phyloP scores from a whole-genome alignment of 2,797 vertebrate species.

The Poecilia velifera region DNA sequence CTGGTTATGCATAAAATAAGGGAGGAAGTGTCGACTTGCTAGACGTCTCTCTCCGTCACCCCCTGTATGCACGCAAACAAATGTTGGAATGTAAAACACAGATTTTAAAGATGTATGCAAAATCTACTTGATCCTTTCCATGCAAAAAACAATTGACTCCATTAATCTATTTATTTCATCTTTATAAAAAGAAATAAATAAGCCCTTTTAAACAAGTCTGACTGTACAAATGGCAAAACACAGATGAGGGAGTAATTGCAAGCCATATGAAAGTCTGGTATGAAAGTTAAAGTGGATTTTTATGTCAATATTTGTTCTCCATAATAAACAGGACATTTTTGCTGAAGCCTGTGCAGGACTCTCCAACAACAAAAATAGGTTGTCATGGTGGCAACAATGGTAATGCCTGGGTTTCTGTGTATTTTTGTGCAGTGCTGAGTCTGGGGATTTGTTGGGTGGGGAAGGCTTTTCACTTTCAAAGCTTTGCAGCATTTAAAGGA shows the following conservation, averaged over 20 bases:
- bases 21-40: conserved; percentile 27
- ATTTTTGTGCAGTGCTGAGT: background rate
- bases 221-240: background rate
- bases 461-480: conserved; percentile 1
- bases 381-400: background rate
- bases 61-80: conserved; percentile 28
- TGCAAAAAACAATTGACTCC: background rate
- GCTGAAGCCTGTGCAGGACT: background rate
- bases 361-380: background rate
- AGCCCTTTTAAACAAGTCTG: background rate
- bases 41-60: conserved; percentile 29
- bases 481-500: background rate
- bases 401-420: background rate
- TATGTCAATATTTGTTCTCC: background rate
- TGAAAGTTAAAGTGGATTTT: background rate
- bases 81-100: background rate
- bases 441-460: background rate
- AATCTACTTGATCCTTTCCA: background rate
- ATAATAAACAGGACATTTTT: background rate
- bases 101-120: background rate
- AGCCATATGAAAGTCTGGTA: background rate
- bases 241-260: background rate
- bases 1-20: conserved; percentile 28
- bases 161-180: background rate
- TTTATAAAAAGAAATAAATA: background rate